Evolutionary conservation across 1,140 invertebrate species (phyloP), one percentile per base, ranked within the genome.

Genomic region (Drosophila biarmipes): DNA sequence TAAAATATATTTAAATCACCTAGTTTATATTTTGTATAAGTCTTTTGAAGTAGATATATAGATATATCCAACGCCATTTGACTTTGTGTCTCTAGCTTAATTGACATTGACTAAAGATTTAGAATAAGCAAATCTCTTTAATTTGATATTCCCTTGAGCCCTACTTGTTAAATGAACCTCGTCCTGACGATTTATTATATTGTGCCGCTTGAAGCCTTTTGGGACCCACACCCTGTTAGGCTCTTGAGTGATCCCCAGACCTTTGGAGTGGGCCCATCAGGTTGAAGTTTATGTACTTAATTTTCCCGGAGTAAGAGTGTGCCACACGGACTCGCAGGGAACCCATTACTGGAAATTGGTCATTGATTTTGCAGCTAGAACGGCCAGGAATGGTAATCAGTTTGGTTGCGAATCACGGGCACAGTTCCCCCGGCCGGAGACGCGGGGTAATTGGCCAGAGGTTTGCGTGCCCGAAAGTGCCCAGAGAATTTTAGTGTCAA

Each of bases 401-500:
- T 82, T 85, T 87, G 82, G 53, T 73, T 53, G 67, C 68, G 63
- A 67, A 76, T 82, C 75, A 56, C 79, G 73, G 37, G 52, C 78
- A 71, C 42, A 56, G 14, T 17, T 40, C 38, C 15, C 38, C 17
- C 6, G 38, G n/a, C 38, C 38, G 6, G n/a, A 40, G 29, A 15
- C 17, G 40, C 81, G 27, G 29, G 58, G 82, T 84, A 87, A 87
- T 87, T 89, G 77, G 64, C 57, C 49, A 67, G 69, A 76, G 69
- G 71, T 59, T 89, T 87, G 84, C 84, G 84, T 87, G 84, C 84
- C 78, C 73, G 42, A 78, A 77, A 78, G 52, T 72, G 73, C 74
- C 66, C 66, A 61, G 49, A 43, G 84, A 89, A 84, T 82, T 89
- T 84, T 57, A 54, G 74, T 89, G 84, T 87, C 84, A 87, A 87